Evolutionary conservation across 2,113 vertebrate species (phyloP).

Genomic region (Delphinapterus leucas): DNA sequence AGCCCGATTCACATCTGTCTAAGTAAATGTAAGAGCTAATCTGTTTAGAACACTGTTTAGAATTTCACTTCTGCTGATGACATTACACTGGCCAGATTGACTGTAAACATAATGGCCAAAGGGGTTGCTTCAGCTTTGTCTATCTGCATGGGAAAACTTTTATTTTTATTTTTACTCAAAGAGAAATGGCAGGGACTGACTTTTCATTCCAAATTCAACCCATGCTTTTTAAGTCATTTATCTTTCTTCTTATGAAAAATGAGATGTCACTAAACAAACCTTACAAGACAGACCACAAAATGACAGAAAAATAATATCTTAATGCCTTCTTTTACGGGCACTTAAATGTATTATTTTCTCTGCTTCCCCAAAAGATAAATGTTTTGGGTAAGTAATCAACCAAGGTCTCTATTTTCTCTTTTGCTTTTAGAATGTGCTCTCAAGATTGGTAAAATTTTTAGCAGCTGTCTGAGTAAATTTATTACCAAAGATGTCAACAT

Average conservation of each 20-base stretch:
- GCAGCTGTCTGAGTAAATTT: constrained; percentile 84
- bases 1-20: constrained; percentile 74
- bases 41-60: constrained; percentile 67
- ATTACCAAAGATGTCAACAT: constrained; percentile 76
- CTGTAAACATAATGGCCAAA: constrained; percentile 61
- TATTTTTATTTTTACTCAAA: constrained; percentile 44
- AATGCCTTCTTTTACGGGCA: not conserved
- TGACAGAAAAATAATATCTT: not conserved
- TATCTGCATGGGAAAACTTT: constrained; percentile 57
- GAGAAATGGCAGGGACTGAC: not conserved
- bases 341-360: not conserved
- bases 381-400: constrained; percentile 66
- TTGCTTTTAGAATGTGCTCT: constrained; percentile 78
- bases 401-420: constrained; percentile 67
- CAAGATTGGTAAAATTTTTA: constrained; percentile 82
- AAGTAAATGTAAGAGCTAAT: constrained; percentile 68
- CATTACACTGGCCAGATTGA: constrained; percentile 59
- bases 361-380: constrained; percentile 50
- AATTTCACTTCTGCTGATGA: constrained; percentile 60
- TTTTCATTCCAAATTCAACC: constrained; percentile 72
- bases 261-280: constrained; percentile 4
- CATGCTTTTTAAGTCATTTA: constrained; percentile 58
- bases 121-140: constrained; percentile 64
- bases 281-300: not conserved
- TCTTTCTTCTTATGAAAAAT: constrained; percentile 16